Evolutionary conservation across 2,797 vertebrate species (phyloP), one percentile per base, ranked within the genome.

Genomic region (Steatocranus sp.): DNA sequence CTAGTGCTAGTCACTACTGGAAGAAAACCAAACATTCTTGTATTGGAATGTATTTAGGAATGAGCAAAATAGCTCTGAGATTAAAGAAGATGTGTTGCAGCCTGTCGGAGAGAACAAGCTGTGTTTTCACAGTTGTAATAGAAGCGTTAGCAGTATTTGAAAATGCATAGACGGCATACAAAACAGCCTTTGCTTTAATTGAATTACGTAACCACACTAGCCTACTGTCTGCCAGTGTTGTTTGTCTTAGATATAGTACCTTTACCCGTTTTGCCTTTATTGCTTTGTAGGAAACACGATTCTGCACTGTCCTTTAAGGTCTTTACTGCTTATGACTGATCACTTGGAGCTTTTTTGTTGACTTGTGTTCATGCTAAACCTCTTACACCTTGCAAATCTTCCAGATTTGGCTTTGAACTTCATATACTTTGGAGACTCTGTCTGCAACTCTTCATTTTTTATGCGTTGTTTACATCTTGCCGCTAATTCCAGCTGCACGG

Each of bases 391-490:
- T 32, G 14, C 51, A 82, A 66, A 84, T 56, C 18, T 30, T 30
- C 73, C 32, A 10, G 30, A 58, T 38, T 6, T 48, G 4, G 3
- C 20, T 30, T 68, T 30, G n/a, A 73, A n/a, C 43, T 48, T 73
- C 43, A 48, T 73, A 38, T 15, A 56, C 11, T 23, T 8, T 8
- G 6, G 25, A 32, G 34, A 12, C 32, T 85, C 9, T 25, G 25
- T 77, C 53, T 74, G 38, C 58, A 25, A 17, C 10, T 63, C 9
- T 66, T n/a, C 14, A 5, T 23, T 80, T 61, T 70, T 73, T 38
- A 43, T 41, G 49, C 20, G 5, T 41, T 2, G 15, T 87, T 88
- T 51, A 38, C 56, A 41, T 77, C 25, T 68, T 36, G 27, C 54
- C 5, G 8, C 56, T 17, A 17, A 43, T 34, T 74, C 46, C 83